Evolutionary conservation across 1,140 invertebrate genomes (phyloP).

Genomic region (Leptopilina boulardi): DNA sequence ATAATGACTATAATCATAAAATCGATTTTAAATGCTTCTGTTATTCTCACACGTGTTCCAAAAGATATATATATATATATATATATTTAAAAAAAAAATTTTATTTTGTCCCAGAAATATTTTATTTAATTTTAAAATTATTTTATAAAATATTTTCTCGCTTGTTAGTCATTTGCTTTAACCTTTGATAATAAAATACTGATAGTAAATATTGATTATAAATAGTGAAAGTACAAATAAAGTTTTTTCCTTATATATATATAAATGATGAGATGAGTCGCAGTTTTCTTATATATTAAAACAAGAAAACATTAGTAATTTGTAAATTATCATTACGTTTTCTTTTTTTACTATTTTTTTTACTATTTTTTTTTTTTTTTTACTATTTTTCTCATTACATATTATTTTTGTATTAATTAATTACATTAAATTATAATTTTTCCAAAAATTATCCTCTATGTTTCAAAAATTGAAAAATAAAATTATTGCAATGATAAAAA

Average conservation of each 20-base stretch:
- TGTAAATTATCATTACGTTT: too few relatives aligned
- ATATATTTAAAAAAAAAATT: too few relatives aligned
- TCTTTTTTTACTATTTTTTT: too few relatives aligned
- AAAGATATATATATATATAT: too few relatives aligned
- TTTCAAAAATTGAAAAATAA: too few relatives aligned
- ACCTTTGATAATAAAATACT: conserved; percentile 3
- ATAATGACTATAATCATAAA: conserved; percentile 7
- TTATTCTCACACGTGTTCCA: neutral
- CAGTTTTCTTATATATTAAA: neutral
- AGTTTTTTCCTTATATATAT: neutral
- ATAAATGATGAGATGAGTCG: neutral
- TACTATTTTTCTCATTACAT: too few relatives aligned
- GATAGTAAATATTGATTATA: neutral
- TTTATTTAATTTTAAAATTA: neutral
- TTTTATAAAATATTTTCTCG: neutral
- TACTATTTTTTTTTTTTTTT: too few relatives aligned
- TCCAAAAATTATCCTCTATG: too few relatives aligned
- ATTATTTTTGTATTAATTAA: too few relatives aligned
- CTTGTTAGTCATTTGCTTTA: neutral
- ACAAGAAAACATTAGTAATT: neutral
- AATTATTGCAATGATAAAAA: too few relatives aligned
- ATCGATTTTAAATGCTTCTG: conserved; percentile 1
- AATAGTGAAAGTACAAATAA: conserved; percentile 6
- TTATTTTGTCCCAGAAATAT: neutral
- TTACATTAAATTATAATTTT: too few relatives aligned